Base-by-base conservation (phyloP, 2,113 vertebrate genomes). In the Acrocephalus kingi region DNA sequence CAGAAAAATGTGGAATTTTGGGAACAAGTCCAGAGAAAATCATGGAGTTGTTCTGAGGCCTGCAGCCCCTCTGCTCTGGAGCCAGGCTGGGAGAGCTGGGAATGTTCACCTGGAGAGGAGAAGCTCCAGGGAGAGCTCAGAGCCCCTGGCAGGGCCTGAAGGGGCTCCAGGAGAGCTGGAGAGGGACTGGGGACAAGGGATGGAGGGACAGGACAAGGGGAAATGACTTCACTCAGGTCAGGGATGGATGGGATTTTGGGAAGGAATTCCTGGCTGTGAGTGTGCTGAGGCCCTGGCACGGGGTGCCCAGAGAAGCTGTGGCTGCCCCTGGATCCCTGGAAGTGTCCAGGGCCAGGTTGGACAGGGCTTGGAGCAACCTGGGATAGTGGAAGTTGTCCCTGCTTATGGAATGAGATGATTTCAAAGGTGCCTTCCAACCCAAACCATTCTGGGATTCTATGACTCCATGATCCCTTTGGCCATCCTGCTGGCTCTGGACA, bases 191-290 rank as follows among this genome's bases (percentile, higher is more conserved):
- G 41, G 24, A 79, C 4, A 48, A 22, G 20, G 11, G 5, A 1
- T 33, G n/a, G 66, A 63, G 16, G 15, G 56, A 72, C 7, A 72
- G 20, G 20, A 41, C 13, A 37, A 1, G 2, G 2, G 10, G 6
- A 16, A 68, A 68, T 54, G 11, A 1, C 13, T 82, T 74, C 18
- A 2, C 6, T n/a, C 6, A 27, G 37, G 13, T 5, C 27, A 59
- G 37, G 31, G 12, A 0, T 7, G 0, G 45, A 28, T 54, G 28
- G 46, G 46, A 46, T 21, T 25, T 15, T 48, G 39, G 24, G 25
- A 41, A 41, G 16, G 9, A 75, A 82, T 54, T 68, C 1, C 0
- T 46, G 1, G 0, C 33, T 52, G 5, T 1, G 11, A n/a, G 4
- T 13, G 4, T 3, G 45, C 15, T 0, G 0, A 67, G 10, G 10